Percentiles rank a stretch among this genome's conserved stretches.
Conservation (phyloP, 2,113 vertebrate species). For the Micronycteris hirsuta region DNA sequence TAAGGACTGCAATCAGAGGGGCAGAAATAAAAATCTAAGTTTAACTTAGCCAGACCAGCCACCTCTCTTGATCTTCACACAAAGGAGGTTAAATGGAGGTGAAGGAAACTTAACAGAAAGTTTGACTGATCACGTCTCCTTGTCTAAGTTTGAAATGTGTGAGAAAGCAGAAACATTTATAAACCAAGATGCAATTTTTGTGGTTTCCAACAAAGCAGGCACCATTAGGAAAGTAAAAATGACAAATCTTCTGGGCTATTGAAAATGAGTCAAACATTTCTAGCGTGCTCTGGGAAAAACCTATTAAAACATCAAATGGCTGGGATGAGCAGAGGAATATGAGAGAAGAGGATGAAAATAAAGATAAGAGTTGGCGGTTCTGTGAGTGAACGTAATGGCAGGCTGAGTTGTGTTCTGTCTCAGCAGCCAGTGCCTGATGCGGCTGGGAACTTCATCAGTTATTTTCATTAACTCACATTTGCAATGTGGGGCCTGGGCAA, state of each 20-base stretch:
- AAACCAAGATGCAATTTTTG: conserved; percentile 18
- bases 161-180: conserved; percentile 61
- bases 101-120: background rate
- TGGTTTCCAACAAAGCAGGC: conserved; percentile 34
- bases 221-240: conserved; percentile 37
- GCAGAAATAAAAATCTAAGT: conserved; percentile 17
- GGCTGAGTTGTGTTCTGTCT: background rate
- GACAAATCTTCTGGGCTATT: background rate
- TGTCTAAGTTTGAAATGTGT: conserved; percentile 31
- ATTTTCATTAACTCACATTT: background rate
- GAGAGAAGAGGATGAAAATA: background rate
- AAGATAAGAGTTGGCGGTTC: background rate
- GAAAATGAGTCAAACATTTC: background rate
- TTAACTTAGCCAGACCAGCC: background rate
- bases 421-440: background rate
- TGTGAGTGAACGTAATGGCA: accelerated
- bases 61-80: background rate
- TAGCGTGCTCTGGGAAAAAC: conserved; percentile 51
- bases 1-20: background rate
- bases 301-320: conserved; percentile 23
- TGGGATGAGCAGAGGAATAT: background rate
- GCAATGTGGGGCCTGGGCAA: background rate
- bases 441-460: background rate
- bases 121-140: background rate
- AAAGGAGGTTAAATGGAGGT: background rate